Base-by-base conservation (phyloP, 2,888 invertebrate species). In the Orthosia cruda region DNA sequence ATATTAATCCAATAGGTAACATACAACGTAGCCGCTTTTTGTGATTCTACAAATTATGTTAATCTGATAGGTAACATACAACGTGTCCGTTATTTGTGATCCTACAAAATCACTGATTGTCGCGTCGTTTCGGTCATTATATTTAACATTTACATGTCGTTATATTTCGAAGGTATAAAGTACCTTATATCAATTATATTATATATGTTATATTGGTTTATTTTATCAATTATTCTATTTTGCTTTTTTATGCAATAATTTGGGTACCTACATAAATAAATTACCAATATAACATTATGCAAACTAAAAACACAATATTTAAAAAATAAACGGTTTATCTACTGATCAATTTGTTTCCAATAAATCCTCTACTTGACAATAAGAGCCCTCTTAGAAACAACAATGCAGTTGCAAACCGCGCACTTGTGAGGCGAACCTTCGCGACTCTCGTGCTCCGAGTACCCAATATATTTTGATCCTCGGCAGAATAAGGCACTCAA, bases 381-480 rank as follows among this genome's bases (percentile, higher is more conserved):
- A 61, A 13, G n/a, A 76, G 9, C 18, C 16, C 15, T 63, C 18
- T 15, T 47, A 47, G 15, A 54, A 67, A 52, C 15, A 64, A 67
- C 49, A 65, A 55, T 59, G 12, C 65, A 18, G 58, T 78, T 50
- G 66, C 52, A 58, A 70, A 73, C 74, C 59, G 47, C 50, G 18
- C 69, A 64, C 59, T 45, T 77, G 47, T 47, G 23, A 47, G 7
- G 20, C 50, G 16, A 59, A 71, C 32, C 15, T 50, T 50, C 16
- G 15, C 50, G 4, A 47, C 57, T 81, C 58, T 67, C 50, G 23
- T 64, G 66, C 23, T 47, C 40, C 18, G 15, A 23, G 15, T 32
- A 23, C 18, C 63, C 57, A 83, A 32, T 58, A 23, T 83, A 58
- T 62, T 40, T 67, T 77, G 66, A 23, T 45, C 66, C 26, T 13